A percentile compares a stretch with the other conserved stretches of the same genome.
Evolutionary conservation across 2,797 vertebrate genomes (phyloP).

Genomic region (Euthynnus affinis): DNA sequence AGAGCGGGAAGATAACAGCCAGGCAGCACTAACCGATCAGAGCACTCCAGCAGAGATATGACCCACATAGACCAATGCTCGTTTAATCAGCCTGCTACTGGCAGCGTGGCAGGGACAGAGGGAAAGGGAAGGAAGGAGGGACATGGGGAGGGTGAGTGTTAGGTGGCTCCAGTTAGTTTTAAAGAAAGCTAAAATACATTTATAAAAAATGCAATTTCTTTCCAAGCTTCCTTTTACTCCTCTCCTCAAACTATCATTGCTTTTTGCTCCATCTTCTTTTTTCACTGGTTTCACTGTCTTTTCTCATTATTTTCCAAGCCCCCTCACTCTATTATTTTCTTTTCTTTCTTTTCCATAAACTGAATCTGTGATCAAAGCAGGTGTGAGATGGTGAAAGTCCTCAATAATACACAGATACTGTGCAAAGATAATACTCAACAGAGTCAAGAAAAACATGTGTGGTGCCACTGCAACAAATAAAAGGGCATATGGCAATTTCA

Average conservation of each 20-base stretch:
- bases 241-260: slow-evolving; percentile 7
- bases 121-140: slow-evolving; percentile 25
- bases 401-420: slow-evolving; percentile 51
- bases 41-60: slow-evolving; percentile 87
- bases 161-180: slow-evolving; percentile 60
- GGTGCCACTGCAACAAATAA: slow-evolving; percentile 24
- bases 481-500: slow-evolving; percentile 33
- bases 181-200: slow-evolving; percentile 57
- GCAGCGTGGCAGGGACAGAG: slow-evolving; percentile 57
- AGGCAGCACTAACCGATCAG: slow-evolving; percentile 87
- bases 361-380: slow-evolving; percentile 61
- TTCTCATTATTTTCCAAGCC: slow-evolving; percentile 45
- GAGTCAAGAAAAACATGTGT: slow-evolving; percentile 27
- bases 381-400: slow-evolving; percentile 45
- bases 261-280: background rate
- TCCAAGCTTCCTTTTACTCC: background rate
- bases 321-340: slow-evolving; percentile 41
- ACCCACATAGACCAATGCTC: slow-evolving; percentile 84
- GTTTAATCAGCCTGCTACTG: slow-evolving; percentile 86
- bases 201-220: slow-evolving; percentile 42
- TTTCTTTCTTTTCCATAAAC: slow-evolving; percentile 42
- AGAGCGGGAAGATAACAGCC: slow-evolving; percentile 80
- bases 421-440: slow-evolving; percentile 26
- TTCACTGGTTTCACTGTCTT: background rate
- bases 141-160: slow-evolving; percentile 45